phyloP scores from a whole-genome alignment of 2,113 vertebrate species.

The Lophochroa leadbeateri region DNA sequence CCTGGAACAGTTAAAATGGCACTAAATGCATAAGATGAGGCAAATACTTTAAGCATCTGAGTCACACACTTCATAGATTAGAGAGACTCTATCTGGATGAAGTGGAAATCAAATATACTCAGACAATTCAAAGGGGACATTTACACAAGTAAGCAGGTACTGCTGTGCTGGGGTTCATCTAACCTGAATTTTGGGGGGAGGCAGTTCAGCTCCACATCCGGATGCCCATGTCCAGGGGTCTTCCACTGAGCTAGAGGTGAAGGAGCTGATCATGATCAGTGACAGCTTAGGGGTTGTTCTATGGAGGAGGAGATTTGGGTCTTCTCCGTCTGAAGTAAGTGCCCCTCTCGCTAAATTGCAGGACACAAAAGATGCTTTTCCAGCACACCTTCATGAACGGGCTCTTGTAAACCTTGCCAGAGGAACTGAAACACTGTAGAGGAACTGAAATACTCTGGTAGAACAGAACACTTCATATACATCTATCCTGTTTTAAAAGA shows the following conservation, averaged over 20 bases:
- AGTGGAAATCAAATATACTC: background rate
- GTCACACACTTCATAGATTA: background rate
- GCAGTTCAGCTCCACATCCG: background rate
- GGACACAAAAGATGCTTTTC: background rate
- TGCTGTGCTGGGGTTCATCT: background rate
- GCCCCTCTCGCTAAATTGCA: background rate
- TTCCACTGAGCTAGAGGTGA: background rate
- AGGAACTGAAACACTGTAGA: background rate
- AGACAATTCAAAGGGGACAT: background rate
- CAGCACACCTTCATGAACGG: background rate
- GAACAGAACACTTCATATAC: background rate
- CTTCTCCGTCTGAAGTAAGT: background rate
- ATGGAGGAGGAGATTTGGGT: background rate
- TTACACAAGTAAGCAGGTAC: background rate
- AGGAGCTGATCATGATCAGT: background rate
- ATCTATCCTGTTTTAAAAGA: rapidly evolving
- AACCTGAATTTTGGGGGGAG: background rate
- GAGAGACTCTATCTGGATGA: background rate
- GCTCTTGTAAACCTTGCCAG: background rate
- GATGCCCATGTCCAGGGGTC: background rate
- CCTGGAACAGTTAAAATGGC: background rate
- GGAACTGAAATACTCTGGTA: background rate
- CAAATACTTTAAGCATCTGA: background rate
- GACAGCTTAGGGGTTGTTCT: background rate
- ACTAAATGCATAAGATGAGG: background rate